These are phyloP conservation scores for Cheilosia vulpina DNA, from an alignment of 2,888 invertebrate genomes.

Conservation along the genomic window DNA sequence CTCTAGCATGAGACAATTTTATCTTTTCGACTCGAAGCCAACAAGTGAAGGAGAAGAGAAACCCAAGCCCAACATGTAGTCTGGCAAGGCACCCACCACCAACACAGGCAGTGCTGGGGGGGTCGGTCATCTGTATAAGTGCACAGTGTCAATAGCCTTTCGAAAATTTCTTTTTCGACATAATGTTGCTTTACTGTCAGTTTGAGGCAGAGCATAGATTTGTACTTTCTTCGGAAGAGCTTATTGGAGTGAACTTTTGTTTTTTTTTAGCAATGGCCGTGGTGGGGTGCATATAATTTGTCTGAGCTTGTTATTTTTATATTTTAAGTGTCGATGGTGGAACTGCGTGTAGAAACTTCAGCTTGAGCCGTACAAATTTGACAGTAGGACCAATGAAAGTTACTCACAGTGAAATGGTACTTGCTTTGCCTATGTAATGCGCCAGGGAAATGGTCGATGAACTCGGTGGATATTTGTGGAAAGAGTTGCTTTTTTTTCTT, in stretches of 20 bases:
- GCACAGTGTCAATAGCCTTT: slow-evolving; percentile 70
- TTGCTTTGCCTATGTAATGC: slow-evolving; percentile 56
- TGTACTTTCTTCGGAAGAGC: slow-evolving; percentile 57
- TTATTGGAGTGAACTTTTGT: slow-evolving; percentile 44
- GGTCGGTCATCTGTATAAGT: slow-evolving; percentile 50
- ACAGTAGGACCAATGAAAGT: slow-evolving; percentile 62
- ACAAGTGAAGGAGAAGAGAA: slow-evolving; percentile 65
- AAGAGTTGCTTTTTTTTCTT: slow-evolving; percentile 12
- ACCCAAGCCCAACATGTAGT: slow-evolving; percentile 14
- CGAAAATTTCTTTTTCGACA: slow-evolving; percentile 64
- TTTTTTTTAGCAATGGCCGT: slow-evolving; percentile 7
- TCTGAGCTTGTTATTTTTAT: slow-evolving; percentile 8
- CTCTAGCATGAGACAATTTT: slow-evolving; percentile 42
- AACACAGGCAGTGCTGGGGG: not conserved
- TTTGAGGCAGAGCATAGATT: slow-evolving; percentile 33
- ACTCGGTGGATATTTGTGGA: slow-evolving; percentile 43
- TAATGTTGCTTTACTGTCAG: slow-evolving; percentile 75
- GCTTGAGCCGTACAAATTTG: slow-evolving; percentile 41
- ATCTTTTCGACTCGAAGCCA: slow-evolving; percentile 40
- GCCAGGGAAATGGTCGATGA: slow-evolving; percentile 47
- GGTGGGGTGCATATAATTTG: slow-evolving; percentile 29
- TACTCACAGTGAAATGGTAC: slow-evolving; percentile 60
- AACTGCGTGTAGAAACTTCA: slow-evolving; percentile 48
- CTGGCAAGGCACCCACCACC: not conserved
- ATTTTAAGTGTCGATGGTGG: slow-evolving; percentile 19